Conservation (phyloP, 2,888 invertebrate species). For the Ornithoptera alexandrae region DNA sequence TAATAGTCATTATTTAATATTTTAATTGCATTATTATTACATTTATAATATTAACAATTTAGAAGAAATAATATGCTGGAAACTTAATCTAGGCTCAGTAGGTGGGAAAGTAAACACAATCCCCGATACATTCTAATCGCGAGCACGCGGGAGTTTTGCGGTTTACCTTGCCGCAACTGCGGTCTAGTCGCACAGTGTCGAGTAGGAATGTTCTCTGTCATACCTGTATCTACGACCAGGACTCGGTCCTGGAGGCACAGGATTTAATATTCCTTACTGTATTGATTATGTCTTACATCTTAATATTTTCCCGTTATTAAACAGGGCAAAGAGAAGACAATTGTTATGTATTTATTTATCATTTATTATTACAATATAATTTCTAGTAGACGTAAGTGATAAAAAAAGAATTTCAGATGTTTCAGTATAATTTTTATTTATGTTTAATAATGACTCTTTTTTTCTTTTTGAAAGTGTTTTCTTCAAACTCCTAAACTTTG, state of each 20-base stretch:
- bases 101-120: conserved; percentile 17
- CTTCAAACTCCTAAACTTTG: no score
- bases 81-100: neutral
- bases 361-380: no score
- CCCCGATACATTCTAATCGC: conserved; percentile 21
- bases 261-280: conserved; percentile 9
- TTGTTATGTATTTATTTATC: no score
- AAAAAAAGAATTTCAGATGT: no score
- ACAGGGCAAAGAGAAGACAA: no score
- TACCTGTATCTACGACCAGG: conserved; percentile 5
- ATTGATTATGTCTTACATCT: neutral
- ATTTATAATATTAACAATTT: neutral
- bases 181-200: conserved; percentile 22
- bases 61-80: no score
- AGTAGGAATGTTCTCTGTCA: conserved; percentile 21
- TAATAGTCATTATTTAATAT: neutral
- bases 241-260: neutral
- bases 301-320: no score
- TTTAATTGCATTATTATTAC: neutral
- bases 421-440: no score
- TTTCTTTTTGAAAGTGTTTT: no score
- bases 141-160: conserved; percentile 25
- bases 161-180: conserved; percentile 32
- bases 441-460: no score
- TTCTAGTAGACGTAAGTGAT: no score